Evolutionary conservation across 2,113 vertebrate genomes (phyloP).

Genomic region (Hippolais icterina): DNA sequence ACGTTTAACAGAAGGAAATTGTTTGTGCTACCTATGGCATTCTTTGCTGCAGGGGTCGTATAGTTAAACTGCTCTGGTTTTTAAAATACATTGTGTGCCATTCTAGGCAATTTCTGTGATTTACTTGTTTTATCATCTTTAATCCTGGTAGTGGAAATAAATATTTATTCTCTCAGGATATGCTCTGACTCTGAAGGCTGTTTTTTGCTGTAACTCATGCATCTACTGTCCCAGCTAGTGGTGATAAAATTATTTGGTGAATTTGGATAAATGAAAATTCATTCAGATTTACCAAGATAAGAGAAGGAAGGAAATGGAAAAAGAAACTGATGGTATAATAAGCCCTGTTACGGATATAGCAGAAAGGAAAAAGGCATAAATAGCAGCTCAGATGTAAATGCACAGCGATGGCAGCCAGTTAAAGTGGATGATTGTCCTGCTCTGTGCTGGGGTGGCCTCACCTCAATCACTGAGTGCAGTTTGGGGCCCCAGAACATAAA

Average conservation of each 20-base stretch:
- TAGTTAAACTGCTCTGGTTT: neutral
- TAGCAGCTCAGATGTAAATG: neutral
- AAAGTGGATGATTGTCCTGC: neutral
- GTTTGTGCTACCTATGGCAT: neutral
- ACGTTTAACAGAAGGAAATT: neutral
- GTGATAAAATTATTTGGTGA: neutral
- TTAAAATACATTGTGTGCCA: neutral
- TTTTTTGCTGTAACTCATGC: neutral
- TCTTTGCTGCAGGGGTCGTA: neutral
- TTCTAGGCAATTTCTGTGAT: neutral
- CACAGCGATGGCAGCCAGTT: neutral
- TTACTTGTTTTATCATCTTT: neutral
- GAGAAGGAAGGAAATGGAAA: neutral
- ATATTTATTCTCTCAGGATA: neutral
- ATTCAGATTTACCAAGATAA: neutral
- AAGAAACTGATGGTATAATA: neutral
- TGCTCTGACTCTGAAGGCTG: neutral
- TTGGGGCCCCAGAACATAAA: neutral
- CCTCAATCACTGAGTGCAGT: neutral
- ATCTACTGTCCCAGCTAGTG: neutral
- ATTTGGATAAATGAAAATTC: neutral
- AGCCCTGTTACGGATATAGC: neutral
- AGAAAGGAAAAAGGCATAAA: neutral
- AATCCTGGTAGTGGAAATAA: neutral
- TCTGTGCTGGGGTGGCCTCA: neutral